Conservation (phyloP, 2,888 invertebrate species). For the Lacanobia wlatinum region DNA sequence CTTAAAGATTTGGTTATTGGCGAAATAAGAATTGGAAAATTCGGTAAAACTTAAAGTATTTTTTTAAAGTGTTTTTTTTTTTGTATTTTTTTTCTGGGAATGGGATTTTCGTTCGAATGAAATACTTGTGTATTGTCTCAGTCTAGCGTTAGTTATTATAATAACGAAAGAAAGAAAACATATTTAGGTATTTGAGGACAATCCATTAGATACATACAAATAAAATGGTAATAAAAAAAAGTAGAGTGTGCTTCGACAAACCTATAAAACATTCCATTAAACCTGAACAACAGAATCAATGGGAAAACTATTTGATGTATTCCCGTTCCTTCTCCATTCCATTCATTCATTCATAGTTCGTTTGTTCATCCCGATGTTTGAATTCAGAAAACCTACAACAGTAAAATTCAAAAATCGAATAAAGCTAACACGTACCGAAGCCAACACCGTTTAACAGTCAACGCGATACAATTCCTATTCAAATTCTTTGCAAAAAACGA, state of each 20-base stretch:
- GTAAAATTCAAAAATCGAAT: constrained; percentile 41
- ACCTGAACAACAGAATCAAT: constrained; percentile 26
- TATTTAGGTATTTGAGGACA: no score
- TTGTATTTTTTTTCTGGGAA: no score
- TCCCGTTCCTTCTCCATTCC: background rate
- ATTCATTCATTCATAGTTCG: background rate
- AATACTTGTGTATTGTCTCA: no score
- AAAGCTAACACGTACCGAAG: constrained; percentile 11
- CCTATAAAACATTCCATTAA: background rate
- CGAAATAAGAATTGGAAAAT: no score
- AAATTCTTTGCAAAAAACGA: constrained; percentile 50
- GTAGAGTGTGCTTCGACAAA: background rate
- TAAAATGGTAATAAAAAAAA: background rate
- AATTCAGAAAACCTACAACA: constrained; percentile 14
- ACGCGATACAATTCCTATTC: constrained; percentile 17
- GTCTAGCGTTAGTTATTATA: no score
- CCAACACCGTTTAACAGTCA: constrained; percentile 6
- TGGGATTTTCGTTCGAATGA: no score
- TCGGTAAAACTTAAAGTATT: no score
- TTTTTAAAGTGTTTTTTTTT: no score
- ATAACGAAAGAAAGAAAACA: no score
- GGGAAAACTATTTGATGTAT: constrained; percentile 23
- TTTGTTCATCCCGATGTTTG: constrained; percentile 18
- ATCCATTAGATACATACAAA: no score
- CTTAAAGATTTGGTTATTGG: no score